Evolutionary conservation across 2,797 vertebrate genomes (phyloP), one percentile per base, ranked within the genome.

Genomic region (Sciurus carolinensis): DNA sequence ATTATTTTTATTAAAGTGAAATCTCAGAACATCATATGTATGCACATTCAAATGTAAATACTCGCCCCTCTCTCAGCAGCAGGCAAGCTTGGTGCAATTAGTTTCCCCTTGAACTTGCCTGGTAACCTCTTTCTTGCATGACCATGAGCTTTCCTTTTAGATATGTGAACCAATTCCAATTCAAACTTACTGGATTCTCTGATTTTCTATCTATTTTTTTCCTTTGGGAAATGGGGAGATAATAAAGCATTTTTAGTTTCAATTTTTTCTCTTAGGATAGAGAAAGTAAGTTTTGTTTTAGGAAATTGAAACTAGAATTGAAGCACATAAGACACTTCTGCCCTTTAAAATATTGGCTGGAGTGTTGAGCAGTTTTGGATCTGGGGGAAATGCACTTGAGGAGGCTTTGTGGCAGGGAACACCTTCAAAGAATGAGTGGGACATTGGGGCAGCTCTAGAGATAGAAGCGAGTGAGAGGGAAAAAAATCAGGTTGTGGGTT

Each of bases 261-360:
- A 30, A 4, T 69, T 64, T 83, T n/a, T 22, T 79, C 28, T 9
- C 39, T 39, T 9, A 71, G 39, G 30, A 4, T 76, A n/a, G 39
- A n/a, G 39, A 64, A 69, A 79, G 24, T 59, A 87, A 87, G 44
- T 80, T 89, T 83, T 84, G 44, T 84, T 71, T 80, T 50, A 81
- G 82, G 84, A 79, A 81, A 62, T 28, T 11, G 36, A 71, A 86
- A 52, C 54, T 26, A 22, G 33, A 64, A 17, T 69, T 86, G 36
- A 36, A 73, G 54, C 71, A 42, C 47, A 1, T 9, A 50, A 39
- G 42, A 83, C 67, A 50, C 22, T 17, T 44, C 44, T 47, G 33
- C 14, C 62, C 10, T 80, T 72, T 67, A 18, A 52, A 54, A 22
- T 77, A 42, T 7, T 62, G 62, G 47, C 14, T 73, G 15, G 30